Percentiles rank a stretch among this genome's conserved stretches.
These are phyloP conservation scores for Campopleginae sp. DNA, from an alignment of 2,888 invertebrate species.

Conservation along the genomic window DNA sequence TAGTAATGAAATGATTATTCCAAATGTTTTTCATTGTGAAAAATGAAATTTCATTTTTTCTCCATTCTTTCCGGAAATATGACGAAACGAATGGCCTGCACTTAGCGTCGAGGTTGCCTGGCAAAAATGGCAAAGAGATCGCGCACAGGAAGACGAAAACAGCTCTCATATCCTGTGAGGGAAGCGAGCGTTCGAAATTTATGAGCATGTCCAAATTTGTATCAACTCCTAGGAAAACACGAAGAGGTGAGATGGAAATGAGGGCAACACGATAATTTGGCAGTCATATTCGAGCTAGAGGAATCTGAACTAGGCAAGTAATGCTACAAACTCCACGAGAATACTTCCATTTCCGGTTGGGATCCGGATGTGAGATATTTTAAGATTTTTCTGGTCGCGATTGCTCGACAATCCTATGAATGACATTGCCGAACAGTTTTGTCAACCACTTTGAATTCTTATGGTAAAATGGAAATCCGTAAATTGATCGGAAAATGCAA, in stretches of 20 bases:
- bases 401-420: background rate
- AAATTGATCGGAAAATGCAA: no score
- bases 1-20: background rate
- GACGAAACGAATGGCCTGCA: background rate
- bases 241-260: slow-evolving; percentile 22
- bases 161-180: slow-evolving; percentile 7
- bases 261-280: slow-evolving; percentile 57
- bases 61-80: background rate
- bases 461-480: background rate
- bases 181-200: slow-evolving; percentile 1
- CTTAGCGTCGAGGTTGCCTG: background rate
- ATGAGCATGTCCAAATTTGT: slow-evolving; percentile 25
- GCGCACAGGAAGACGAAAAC: background rate
- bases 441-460: background rate
- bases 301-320: slow-evolving; percentile 51
- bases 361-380: slow-evolving; percentile 49
- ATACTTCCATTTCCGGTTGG: slow-evolving; percentile 48
- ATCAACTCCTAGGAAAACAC: slow-evolving; percentile 13
- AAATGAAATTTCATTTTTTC: no score
- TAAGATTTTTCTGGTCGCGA: background rate
- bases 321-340: slow-evolving; percentile 49
- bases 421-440: background rate
- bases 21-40: background rate
- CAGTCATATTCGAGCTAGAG: slow-evolving; percentile 5
- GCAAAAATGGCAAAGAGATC: background rate